Evolutionary conservation across 1,140 invertebrate species (phyloP), one percentile per base, ranked within the genome.

Genomic region (Fopius arisanus): DNA sequence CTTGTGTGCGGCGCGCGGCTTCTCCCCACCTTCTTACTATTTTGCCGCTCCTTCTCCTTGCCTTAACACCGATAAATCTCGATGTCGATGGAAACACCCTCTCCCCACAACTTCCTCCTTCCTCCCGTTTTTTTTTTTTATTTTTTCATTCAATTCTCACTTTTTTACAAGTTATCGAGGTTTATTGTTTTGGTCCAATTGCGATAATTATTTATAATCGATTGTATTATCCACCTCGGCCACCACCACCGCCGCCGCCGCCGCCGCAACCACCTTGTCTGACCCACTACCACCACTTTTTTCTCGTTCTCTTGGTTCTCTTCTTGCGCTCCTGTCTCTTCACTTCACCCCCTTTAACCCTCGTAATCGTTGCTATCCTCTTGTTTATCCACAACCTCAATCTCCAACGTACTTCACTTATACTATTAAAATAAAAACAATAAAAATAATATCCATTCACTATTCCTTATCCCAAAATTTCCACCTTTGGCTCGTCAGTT

Each of bases 381-480:
- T 71, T 75, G 59, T 43, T 51, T 19, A 70, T 70, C 54, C 71
- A 54, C 67, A 54, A 48, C 54, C 40, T 68, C 73, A 51, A 63
- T 69, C 26, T 70, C 51, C 65, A 19, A 48, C 43, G 43, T 72
- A 67, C 14, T 68, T 66, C 51, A 72, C 65, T 73, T n/a, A n/a
- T n/a, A 69, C 48, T 59, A 26, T 26, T 59, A 59, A 59, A 28
- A 26, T 23, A 59, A 59, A 26, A 59, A 51, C n/a, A 59, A 59
- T 28, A 26, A 59, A 59, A 59, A 59, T 59, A 59, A 59, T 78
- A 78, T 79, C 67, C 66, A 37, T 82, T 82, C 77, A 86, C 86
- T 87, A 87, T 88, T 87, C 84, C 76, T 83, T 78, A 78, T 79
- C 79, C 81, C 83, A 79, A 67, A 81, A 79, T 79, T 86, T 85